A percentile compares a stretch with the other conserved stretches of the same genome.
Evolutionary conservation across 2,888 invertebrate species (phyloP).

Genomic region (Gortyna flavago): DNA sequence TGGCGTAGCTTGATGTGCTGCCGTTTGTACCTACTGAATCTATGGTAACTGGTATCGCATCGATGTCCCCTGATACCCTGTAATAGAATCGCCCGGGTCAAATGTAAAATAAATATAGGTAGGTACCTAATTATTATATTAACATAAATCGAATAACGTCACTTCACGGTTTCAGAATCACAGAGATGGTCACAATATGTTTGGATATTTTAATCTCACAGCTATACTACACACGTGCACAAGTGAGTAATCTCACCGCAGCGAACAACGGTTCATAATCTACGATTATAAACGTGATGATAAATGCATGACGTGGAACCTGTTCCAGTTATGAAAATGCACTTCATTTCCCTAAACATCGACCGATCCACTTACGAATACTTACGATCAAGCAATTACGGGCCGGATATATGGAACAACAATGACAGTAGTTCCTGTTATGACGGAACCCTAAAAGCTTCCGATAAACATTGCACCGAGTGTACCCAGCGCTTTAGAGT

Average conservation of each 20-base stretch:
- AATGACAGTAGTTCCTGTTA: slow-evolving; percentile 54
- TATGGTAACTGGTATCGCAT: too few species aligned
- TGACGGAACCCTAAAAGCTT: slow-evolving; percentile 55
- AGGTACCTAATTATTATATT: too few species aligned
- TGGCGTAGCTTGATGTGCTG: too few species aligned
- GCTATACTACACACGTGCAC: slow-evolving; percentile 39
- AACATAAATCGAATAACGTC: too few species aligned
- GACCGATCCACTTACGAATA: slow-evolving; percentile 35
- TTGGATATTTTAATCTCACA: slow-evolving; percentile 31
- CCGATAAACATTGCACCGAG: slow-evolving; percentile 40
- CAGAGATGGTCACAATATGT: slow-evolving; percentile 22
- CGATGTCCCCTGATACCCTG: too few species aligned
- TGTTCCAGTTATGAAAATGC: slow-evolving; percentile 11
- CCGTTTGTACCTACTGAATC: too few species aligned
- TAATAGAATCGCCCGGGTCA: neutral
- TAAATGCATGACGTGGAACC: slow-evolving; percentile 14
- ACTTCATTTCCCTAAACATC: slow-evolving; percentile 19
- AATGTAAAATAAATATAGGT: too few species aligned
- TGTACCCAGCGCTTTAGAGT: slow-evolving; percentile 43
- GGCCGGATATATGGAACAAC: slow-evolving; percentile 44
- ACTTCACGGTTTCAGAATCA: slow-evolving; percentile 13
- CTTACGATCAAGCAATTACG: slow-evolving; percentile 40
- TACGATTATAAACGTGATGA: slow-evolving; percentile 31
- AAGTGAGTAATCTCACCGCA: slow-evolving; percentile 31
- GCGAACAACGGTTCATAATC: slow-evolving; percentile 31